Base-by-base conservation (phyloP, 2,888 invertebrate species). In the Leucania comma region DNA sequence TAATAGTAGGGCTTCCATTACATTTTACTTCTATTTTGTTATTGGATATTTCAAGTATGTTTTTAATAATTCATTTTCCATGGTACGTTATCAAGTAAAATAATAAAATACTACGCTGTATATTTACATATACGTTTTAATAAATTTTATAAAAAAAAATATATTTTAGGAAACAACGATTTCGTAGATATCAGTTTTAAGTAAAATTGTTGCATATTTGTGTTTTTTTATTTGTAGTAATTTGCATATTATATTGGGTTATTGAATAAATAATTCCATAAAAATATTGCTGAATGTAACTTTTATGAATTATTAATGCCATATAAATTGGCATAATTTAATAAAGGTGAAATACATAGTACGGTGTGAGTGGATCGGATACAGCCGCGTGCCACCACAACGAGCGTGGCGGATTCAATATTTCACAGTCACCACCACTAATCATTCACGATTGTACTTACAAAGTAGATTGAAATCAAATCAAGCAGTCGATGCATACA, bases 361-460 rank as follows among this genome's bases (percentile, higher is more conserved):
- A 79, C 87, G 86, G 87, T 86, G 86, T 88, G 87, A 90, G 87
- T 88, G 86, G 80, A 89, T 86, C 88, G 80, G 89, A 89, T 83
- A 80, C 78, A 82, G 89, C 91, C 93, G 92, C 93, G 94, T 93
- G 94, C 91, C 87, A 82, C 85, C 81, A 85, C 86, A 89, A 89
- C 89, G 86, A 91, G 90, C 94, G 94, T 93, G 83, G 84, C 94
- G 80, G 90, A 95, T 95, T 79, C 91, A 88, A 95, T 95, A 92
- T 90, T 92, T 92, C 93, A 95, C 95, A 95, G 90, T 92, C 88
- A 89, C 93, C 91, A 92, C 91, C 86, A 86, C 90, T 93, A 94
- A 94, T 95, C 92, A 93, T 92, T 91, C 88, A 85, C 89, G 89
- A 92, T 93, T 93, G 91, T 90, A 91, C 88, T 90, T 89, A 90